Evolutionary conservation across 1,140 invertebrate genomes (phyloP).

Genomic region (Mylabris phalerata): DNA sequence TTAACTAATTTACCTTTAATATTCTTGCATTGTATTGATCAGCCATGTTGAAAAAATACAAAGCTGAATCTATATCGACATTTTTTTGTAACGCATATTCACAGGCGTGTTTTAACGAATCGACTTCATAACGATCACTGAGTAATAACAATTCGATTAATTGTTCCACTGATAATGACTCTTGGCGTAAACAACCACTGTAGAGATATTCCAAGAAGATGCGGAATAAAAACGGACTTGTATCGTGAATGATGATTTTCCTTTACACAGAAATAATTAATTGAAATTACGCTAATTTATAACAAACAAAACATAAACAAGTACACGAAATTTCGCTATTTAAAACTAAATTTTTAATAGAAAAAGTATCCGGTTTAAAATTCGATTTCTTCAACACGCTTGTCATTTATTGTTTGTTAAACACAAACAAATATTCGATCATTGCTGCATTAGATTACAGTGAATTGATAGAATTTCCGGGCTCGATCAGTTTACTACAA

Average conservation of each 20-base stretch:
- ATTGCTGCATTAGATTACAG: no score
- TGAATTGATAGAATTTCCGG: no score
- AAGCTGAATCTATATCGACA: conserved; percentile 57
- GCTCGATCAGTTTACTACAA: no score
- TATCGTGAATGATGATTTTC: conserved; percentile 61
- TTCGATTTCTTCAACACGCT: no score
- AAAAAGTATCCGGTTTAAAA: no score
- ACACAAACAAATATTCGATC: no score
- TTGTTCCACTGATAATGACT: conserved; percentile 50
- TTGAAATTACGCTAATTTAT: background rate
- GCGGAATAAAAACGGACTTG: conserved; percentile 54
- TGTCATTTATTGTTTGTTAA: no score
- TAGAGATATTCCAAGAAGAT: conserved; percentile 60
- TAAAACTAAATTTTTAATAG: no score
- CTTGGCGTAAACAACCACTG: conserved; percentile 49
- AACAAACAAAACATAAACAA: background rate
- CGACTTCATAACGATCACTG: conserved; percentile 51
- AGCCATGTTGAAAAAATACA: conserved; percentile 58
- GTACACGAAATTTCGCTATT: no score
- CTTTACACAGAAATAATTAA: conserved; percentile 39
- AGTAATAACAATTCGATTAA: conserved; percentile 57
- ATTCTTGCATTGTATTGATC: conserved; percentile 58
- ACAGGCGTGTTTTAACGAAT: conserved; percentile 52
- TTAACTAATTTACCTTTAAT: conserved; percentile 46
- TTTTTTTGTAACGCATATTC: conserved; percentile 52